phyloP scores from a whole-genome alignment of 2,113 vertebrate genomes.

The Proterorhinus semilunaris region DNA sequence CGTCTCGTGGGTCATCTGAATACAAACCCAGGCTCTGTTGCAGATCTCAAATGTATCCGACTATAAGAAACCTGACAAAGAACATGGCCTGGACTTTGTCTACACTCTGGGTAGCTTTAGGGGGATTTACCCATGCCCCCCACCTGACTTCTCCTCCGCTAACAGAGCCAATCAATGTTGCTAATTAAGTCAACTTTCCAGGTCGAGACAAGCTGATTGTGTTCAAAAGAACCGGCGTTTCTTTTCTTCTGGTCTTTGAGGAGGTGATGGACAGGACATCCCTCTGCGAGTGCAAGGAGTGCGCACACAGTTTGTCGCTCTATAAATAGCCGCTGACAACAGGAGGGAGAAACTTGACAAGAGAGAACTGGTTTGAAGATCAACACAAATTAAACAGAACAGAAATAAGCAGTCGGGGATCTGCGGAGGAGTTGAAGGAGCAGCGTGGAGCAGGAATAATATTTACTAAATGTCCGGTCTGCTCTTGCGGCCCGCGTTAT shows the following conservation, averaged over 20 bases:
- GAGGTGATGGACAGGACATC: slow-evolving; percentile 30
- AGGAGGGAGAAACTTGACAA: slow-evolving; percentile 35
- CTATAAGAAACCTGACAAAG: background rate
- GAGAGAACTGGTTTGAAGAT: slow-evolving; percentile 39
- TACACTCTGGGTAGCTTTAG: background rate
- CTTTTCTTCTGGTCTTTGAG: slow-evolving; percentile 7
- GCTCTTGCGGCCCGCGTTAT: slow-evolving; percentile 20
- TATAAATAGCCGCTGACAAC: slow-evolving; percentile 32
- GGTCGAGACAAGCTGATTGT: background rate
- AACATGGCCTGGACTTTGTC: background rate
- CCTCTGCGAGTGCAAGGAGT: slow-evolving; percentile 4
- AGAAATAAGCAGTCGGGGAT: slow-evolving; percentile 46
- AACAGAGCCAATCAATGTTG: background rate
- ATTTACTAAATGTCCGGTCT: slow-evolving; percentile 46
- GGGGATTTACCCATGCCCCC: background rate
- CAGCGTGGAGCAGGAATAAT: slow-evolving; percentile 47
- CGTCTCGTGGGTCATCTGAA: background rate
- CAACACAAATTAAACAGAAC: slow-evolving; percentile 54
- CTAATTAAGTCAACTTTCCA: slow-evolving; percentile 8
- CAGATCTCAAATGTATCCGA: background rate
- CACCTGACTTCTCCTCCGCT: background rate
- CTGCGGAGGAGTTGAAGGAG: slow-evolving; percentile 41
- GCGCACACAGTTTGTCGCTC: slow-evolving; percentile 28
- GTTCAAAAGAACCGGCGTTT: background rate
- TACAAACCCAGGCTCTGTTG: background rate